Evolutionary conservation across 2,888 invertebrate genomes (phyloP), one percentile per base, ranked within the genome.

Genomic region (Temnothorax ravouxi): DNA sequence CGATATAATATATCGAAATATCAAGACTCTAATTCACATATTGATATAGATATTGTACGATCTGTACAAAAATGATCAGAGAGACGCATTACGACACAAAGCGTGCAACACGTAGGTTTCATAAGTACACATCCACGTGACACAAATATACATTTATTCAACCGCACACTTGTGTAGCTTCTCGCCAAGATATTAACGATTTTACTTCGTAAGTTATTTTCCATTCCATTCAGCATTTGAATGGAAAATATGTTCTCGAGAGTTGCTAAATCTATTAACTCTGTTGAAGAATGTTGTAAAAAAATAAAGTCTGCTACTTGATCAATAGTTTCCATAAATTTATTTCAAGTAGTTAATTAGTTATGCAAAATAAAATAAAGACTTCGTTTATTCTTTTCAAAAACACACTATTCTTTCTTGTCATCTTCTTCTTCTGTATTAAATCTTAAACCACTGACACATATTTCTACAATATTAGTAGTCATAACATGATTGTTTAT

Each of bases 101-200:
- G 84, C 77, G 59, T 80, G 86, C 61, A 84, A 88, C 59, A 89
- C 69, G 85, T 80, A 90, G 87, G 87, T 89, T 90, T 89, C 84
- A 34, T 21, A 18, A 41, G n/a, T 67, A 21, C 6, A 79, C 5
- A 15, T 54, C 9, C 41, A 52, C 84, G 56, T 84, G 82, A 85
- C 83, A 75, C 56, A 86, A 79, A 59, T 83, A 72, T 77, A 74
- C 74, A 84, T 79, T 69, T 77, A 18, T n/a, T 54, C 13, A 18
- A 15, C 11, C 50, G 76, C 82, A 87, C 88, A 87, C 84, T 90
- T 88, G 83, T 88, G 82, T 82, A 88, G 88, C 90, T 90, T 90
- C 88, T 47, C 44, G 8, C 13, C 13, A 52, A 41, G 52, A 76
- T 64, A 52, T n/a, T 74, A 44, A 29, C 44, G 18, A 74, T 59